Evolutionary conservation across 2,888 invertebrate species (phyloP).

Genomic region (Meghimatium bilineatum): DNA sequence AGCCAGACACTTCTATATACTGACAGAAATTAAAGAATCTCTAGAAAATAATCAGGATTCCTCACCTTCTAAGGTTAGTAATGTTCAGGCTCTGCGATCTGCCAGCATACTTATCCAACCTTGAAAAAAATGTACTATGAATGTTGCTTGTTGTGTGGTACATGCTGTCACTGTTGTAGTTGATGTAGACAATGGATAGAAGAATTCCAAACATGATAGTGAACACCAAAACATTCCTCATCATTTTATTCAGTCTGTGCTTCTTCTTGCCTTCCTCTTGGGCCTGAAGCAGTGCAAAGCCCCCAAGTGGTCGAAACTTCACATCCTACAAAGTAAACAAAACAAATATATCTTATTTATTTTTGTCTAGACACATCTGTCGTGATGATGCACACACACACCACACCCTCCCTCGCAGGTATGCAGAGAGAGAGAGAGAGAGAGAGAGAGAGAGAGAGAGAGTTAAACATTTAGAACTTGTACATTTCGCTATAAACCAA

Average conservation of each 20-base stretch:
- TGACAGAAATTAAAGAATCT: too few relatives aligned
- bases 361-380: too few relatives aligned
- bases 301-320: conserved; percentile 69
- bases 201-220: conserved; percentile 64
- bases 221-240: conserved; percentile 66
- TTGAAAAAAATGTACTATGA: conserved; percentile 55
- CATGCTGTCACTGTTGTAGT: conserved; percentile 53
- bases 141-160: conserved; percentile 58
- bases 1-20: too few relatives aligned
- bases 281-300: conserved; percentile 72
- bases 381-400: too few relatives aligned
- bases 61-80: conserved; percentile 34
- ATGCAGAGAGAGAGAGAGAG: too few relatives aligned
- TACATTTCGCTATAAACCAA: too few relatives aligned
- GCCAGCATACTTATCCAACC: conserved; percentile 29
- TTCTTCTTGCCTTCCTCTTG: conserved; percentile 68
- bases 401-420: too few relatives aligned
- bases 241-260: conserved; percentile 64
- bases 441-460: too few relatives aligned
- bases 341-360: conserved; percentile 1
- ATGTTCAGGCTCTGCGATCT: conserved; percentile 40
- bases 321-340: conserved; percentile 60
- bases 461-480: too few relatives aligned
- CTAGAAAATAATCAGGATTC: background rate
- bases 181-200: conserved; percentile 65